Base-by-base conservation (phyloP, 2,797 vertebrate species). In the Brotula barbata region DNA sequence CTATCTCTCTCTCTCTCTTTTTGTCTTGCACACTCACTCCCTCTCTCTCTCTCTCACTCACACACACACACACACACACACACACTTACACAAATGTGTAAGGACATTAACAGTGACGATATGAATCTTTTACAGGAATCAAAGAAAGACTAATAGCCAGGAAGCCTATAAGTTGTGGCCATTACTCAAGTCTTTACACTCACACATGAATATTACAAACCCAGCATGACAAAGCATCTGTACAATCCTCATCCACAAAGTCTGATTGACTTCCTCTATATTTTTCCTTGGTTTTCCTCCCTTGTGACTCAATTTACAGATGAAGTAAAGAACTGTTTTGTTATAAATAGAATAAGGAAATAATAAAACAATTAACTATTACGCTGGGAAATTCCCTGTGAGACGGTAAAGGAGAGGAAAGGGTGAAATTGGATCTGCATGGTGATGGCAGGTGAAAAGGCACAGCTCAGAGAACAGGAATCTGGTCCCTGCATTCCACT, bases 361-460 rank as follows among this genome's bases (percentile, higher is more conserved):
- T n/a, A n/a, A n/a, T n/a, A n/a, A n/a, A n/a, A n/a, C n/a, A n/a
- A n/a, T n/a, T n/a, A n/a, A n/a, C n/a, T n/a, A n/a, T n/a, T n/a
- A 65, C 48, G 50, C 47, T 43, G 71, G 83, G 81, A 75, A 84
- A 82, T 73, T 83, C 76, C 83, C 72, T 7, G 3, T n/a, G n/a
- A n/a, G 55, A 45, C 0, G 33, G 48, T 33, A 9, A 40, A 37
- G 72, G 53, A 71, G 70, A 54, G 41, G 47, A 53, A 75, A 62
- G 69, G 45, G 60, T 62, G 83, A 78, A 87, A 87, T 75, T 19
- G 71, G 66, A 89, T 82, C 85, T 58, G 22, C 44, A 64, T 76
- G 80, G 64, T 55, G 71, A 72, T 28, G 72, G 77, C 80, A 88
- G 86, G 86, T 88, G 84, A 88, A 57, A 75, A 74, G 71, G 60